phyloP scores from a whole-genome alignment of 2,888 invertebrate genomes.

The Chouioia cunea region DNA sequence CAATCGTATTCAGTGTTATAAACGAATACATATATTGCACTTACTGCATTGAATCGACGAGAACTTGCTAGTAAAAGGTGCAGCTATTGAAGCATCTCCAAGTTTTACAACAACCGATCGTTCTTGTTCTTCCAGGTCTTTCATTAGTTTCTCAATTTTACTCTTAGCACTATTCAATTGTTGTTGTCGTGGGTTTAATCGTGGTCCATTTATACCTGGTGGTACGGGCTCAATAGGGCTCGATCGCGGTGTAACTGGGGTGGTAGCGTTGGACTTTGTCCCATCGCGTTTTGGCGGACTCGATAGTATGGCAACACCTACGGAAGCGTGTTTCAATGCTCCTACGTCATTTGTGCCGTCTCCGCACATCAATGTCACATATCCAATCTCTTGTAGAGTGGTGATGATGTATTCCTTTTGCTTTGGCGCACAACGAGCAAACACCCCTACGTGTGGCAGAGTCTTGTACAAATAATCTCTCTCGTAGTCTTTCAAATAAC shows the following conservation, averaged over 20 bases:
- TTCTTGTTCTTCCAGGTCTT: conserved; percentile 90
- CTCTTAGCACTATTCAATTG: conserved; percentile 63
- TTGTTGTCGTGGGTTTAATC: conserved; percentile 52
- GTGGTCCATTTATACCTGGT: conserved; percentile 53
- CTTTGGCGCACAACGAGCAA: conserved; percentile 97
- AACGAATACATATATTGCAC: conserved; percentile 61
- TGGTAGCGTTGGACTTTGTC: conserved; percentile 34
- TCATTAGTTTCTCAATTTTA: conserved; percentile 79
- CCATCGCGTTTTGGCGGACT: conserved; percentile 77
- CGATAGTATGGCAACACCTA: conserved; percentile 91
- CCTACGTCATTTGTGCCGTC: conserved; percentile 99
- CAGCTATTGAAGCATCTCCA: conserved; percentile 99
- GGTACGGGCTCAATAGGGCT: conserved; percentile 54
- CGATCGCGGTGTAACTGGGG: conserved; percentile 27
- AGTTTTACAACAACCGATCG: conserved; percentile 91
- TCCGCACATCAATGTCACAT: conserved; percentile 97
- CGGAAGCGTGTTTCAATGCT: conserved; percentile 97
- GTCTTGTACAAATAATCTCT: conserved; percentile 77
- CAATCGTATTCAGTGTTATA: conserved; percentile 3
- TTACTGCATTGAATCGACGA: conserved; percentile 96
- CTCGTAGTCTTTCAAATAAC: conserved; percentile 77
- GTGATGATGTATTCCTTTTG: conserved; percentile 97
- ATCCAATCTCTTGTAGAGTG: conserved; percentile 88
- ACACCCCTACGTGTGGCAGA: conserved; percentile 90
- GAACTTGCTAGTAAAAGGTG: conserved; percentile 97